Base-by-base conservation (phyloP, 2,797 vertebrate species). In the Halcyon badia region DNA sequence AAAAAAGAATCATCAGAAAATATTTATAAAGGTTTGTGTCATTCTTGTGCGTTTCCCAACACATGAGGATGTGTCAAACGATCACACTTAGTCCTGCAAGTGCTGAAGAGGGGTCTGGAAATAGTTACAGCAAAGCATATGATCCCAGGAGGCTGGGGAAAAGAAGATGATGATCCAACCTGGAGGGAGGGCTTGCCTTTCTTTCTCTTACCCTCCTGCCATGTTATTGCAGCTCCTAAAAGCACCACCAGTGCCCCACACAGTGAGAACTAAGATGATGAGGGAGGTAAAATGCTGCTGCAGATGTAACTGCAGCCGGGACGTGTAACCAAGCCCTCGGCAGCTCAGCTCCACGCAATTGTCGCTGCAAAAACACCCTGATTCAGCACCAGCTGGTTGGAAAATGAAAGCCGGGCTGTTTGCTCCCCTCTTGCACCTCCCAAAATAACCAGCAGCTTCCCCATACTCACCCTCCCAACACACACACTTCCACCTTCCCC, bases 321-420 rank as follows among this genome's bases (percentile, higher is more conserved):
- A 39, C 1, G 6, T 26, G 88, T 35, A 83, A 52, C 76, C 66
- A 0, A 57, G 69, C 66, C 87, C 83, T 19, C 3, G 0, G 15
- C 41, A 75, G 92, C 89, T 87, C 91, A 85, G 78, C 87, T 88
- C 94, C 91, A 41, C 4, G 1, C 76, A 17, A 70, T 20, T 93
- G 86, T 88, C 26, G 1, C 86, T 68, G 89, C 66, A 58, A 9
- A 91, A 90, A 68, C 87, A 68, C 33, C 94, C 89, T 90, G 94
- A 91, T 91, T 93, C 94, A 97, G 92, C 94, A 97, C 41, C 97
- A 96, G 93, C 86, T 94, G 97, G 41, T 71, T 92, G 92, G 92
- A 52, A 83, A 93, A 95, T 86, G 76, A 89, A 94, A 91, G 89
- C 84, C 8, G 22, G 75, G 57, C 83, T 61, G 51, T 83, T 86